Base-by-base conservation (phyloP, 2,888 invertebrate genomes). In the Junonia oenone region DNA sequence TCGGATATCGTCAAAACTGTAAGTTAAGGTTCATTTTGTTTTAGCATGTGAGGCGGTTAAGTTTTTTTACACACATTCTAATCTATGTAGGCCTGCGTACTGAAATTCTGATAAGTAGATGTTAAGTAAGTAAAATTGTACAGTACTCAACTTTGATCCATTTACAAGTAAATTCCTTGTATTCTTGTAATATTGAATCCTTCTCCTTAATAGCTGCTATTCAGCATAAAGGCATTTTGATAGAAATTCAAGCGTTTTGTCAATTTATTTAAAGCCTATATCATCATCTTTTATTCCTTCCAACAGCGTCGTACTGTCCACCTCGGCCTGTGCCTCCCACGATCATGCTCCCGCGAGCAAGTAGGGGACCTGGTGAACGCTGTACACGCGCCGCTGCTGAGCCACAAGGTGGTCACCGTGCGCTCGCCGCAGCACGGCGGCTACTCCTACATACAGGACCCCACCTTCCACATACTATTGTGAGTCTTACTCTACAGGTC, bases 281-380 rank as follows among this genome's bases (percentile, higher is more conserved):
- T n/a, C 11, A n/a, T 9, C 3, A 17, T 38, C 1, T 17, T 2
- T 19, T 0, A 38, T 17, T 17, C 1, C 11, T 19, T 19, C 5
- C 27, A 26, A 6, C 77, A 96, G 95, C 91, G 92, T 33, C 93
- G 94, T 71, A 92, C 93, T 2, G 83, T 96, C 45, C 94, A 95
- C 69, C 85, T 96, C 4, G 96, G 96, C 0, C 81, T 95, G 11
- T 96, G 96, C 72, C 82, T 96, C 52, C 96, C 96, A 11, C 89
- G 91, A 50, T 88, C 92, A 5, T 96, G 96, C 73, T 83, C 91
- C 5, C 91, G 92, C 5, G 75, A 81, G 2, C 94, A 94, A 56
- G 92, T 95, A n/a, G 79, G 83, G 13, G 77, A 77, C 6, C 83
- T 95, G 59, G 82, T 94, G 62, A 80, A 82, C 65, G 83, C 91